Evolutionary conservation across 2,888 invertebrate genomes (phyloP).

Genomic region (Thymelicus lineola): DNA sequence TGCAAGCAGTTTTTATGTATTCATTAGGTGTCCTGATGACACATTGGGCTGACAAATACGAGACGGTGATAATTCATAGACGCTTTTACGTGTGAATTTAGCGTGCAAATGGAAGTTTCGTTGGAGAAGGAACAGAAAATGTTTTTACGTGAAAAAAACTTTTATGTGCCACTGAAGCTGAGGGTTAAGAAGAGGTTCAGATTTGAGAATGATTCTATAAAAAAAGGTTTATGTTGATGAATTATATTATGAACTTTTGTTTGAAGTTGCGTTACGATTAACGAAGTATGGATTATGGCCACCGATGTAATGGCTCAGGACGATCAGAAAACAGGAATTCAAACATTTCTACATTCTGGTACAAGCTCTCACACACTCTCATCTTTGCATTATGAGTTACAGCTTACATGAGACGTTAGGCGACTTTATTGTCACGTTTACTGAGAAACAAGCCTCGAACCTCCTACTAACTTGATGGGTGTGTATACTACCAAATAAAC

Average conservation of each 20-base stretch:
- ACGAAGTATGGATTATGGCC: no score
- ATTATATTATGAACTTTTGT: neutral
- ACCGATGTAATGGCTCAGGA: no score
- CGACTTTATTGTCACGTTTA: no score
- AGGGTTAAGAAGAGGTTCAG: neutral
- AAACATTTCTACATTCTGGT: no score
- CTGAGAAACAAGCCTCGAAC: no score
- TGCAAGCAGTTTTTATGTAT: slow-evolving; percentile 31
- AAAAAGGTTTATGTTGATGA: slow-evolving; percentile 5
- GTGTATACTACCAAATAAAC: neutral
- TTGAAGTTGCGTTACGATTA: neutral
- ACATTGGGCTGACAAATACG: slow-evolving; percentile 28
- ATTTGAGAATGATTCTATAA: neutral
- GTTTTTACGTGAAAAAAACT: slow-evolving; percentile 6
- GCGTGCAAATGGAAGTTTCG: neutral
- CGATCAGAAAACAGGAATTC: no score
- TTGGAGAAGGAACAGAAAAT: neutral
- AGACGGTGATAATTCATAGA: slow-evolving; percentile 16
- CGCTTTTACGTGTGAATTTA: slow-evolving; percentile 12
- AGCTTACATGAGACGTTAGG: no score
- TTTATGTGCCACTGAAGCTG: neutral
- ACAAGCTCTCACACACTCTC: no score
- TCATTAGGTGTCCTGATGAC: slow-evolving; percentile 27
- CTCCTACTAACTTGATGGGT: neutral
- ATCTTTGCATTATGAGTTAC: no score